Base-by-base conservation (phyloP, 2,113 vertebrate genomes). In the Forbesichthys papilliferus region DNA sequence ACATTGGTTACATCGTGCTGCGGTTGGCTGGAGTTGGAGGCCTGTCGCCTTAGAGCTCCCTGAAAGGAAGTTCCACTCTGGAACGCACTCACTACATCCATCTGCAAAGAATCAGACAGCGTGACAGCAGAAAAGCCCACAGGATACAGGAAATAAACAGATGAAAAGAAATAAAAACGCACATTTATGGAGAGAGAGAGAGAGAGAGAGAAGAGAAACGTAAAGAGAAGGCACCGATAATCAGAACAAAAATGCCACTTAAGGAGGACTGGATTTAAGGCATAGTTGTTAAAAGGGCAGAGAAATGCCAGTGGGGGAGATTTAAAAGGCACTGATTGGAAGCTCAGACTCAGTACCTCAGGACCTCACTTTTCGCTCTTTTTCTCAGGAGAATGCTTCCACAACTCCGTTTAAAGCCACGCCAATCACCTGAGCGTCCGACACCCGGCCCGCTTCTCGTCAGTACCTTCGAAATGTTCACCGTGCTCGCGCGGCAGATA, bases 1-100 rank as follows among this genome's bases (percentile, higher is more conserved):
- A 99, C 96, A 98, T 99, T 97, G 97, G 98, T 99, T 99, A 99
- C 98, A 99, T 99, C 97, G 94, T 98, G 98, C 93, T 99, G 98
- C 93, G 98, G 98, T 93, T 99, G 97, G 96, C 98, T 99, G 96
- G 94, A 94, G 96, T 96, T 98, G 95, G 98, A 99, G 93, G 98
- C 96, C 94, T 99, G 98, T 90, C 97, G 96, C 96, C 97, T 98
- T 92, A 98, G 95, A 94, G 96, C 95, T 94, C 96, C 98, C 98
- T 99, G 98, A 96, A 99, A 98, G 96, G 97, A 97, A 96, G 95
- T 95, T 96, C 96, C 96, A 94, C 97, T 98, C 96, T 99, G 98
- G 98, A 99, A 99, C 94, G 98, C 98, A 98, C 96, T 99, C 95
- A 99, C 98, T 98, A 99, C 98, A 98, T 99, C 98, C 98, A 99